A percentile compares a stretch with the other conserved stretches of the same genome.
These are phyloP conservation scores for Siniperca knerii DNA, from an alignment of 2,113 vertebrate genomes.

Conservation along the genomic window DNA sequence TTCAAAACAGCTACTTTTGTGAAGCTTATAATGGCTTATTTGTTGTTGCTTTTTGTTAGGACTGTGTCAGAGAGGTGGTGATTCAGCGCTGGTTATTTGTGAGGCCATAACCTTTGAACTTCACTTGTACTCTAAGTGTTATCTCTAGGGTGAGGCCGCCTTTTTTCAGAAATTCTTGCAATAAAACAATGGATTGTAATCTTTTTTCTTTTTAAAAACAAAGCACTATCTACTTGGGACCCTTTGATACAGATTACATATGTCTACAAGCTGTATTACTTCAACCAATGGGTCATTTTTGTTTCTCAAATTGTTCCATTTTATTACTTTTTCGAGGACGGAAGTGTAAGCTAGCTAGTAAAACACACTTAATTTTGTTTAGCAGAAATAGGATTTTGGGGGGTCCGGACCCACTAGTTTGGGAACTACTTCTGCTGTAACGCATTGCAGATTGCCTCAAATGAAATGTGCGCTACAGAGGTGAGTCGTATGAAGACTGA, in stretches of 20 bases:
- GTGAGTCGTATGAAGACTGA: neutral
- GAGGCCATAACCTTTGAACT: neutral
- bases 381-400: neutral
- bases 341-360: neutral
- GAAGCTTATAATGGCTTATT: neutral
- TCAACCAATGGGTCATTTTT: neutral
- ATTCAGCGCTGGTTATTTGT: neutral
- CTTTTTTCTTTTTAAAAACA: neutral
- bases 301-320: neutral
- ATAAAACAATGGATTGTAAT: neutral
- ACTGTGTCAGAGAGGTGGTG: neutral
- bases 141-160: neutral
- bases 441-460: neutral
- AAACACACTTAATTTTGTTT: neutral
- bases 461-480: neutral
- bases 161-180: neutral
- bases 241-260: neutral
- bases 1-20: neutral
- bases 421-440: neutral
- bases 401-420: neutral
- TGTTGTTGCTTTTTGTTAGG: neutral
- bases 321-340: neutral
- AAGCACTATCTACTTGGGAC: neutral
- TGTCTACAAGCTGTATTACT: neutral
- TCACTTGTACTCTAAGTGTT: neutral